These are phyloP conservation scores for Xenus cinereus DNA, from an alignment of 2,113 vertebrate species.

Conservation along the genomic window DNA sequence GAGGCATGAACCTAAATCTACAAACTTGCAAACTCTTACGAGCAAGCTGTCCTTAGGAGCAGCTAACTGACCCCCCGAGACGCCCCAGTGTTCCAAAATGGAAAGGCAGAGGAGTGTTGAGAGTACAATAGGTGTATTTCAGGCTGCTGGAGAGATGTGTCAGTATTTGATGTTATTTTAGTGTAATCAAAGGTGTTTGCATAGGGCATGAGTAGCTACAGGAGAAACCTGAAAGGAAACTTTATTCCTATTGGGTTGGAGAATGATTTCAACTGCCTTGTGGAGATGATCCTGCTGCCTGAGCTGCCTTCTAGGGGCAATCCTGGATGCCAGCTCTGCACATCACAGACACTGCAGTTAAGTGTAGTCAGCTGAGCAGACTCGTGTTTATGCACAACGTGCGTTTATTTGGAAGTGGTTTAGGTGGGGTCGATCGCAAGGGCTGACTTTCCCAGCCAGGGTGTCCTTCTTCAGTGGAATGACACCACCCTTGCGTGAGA, in stretches of 20 bases:
- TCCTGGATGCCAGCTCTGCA: not conserved
- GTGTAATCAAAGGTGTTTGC: not conserved
- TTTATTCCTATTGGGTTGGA: not conserved
- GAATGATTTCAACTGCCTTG: not conserved
- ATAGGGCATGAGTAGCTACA: not conserved
- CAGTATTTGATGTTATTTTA: not conserved
- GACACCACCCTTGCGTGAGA: not conserved
- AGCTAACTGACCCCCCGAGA: not conserved
- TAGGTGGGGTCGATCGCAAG: not conserved
- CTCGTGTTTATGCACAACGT: fast-evolving
- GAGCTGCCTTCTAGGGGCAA: not conserved
- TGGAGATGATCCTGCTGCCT: not conserved
- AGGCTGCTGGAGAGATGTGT: not conserved
- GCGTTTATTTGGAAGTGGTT: not conserved
- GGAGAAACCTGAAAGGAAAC: not conserved
- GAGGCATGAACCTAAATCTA: not conserved
- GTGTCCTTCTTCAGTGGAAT: not conserved
- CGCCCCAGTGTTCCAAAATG: not conserved
- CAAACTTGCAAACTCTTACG: not conserved
- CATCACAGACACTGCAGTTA: not conserved
- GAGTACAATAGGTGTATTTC: not conserved
- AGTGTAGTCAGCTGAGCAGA: not conserved
- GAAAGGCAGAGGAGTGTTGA: not conserved
- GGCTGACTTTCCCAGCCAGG: not conserved
- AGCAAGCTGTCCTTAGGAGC: not conserved